Conservation (phyloP, 2,797 vertebrate species). For the Coregonus suidteri region DNA sequence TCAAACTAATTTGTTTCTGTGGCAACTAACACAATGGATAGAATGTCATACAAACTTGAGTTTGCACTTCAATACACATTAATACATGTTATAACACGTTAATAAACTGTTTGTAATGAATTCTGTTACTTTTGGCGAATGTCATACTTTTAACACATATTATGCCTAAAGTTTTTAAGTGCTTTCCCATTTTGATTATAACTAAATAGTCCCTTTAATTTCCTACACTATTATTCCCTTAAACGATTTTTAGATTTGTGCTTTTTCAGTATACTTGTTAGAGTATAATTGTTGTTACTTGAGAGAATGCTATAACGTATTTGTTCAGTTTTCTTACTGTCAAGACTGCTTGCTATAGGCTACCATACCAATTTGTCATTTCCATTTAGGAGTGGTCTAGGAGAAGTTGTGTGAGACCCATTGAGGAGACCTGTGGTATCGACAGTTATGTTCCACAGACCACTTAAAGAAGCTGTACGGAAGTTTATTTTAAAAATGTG, state of each 20-base stretch:
- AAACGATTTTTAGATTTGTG: slow-evolving; percentile 50
- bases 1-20: slow-evolving; percentile 35
- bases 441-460: not conserved
- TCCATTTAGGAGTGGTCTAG: not conserved
- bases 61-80: slow-evolving; percentile 33
- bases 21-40: slow-evolving; percentile 37
- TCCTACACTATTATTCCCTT: slow-evolving; percentile 48
- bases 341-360: not conserved
- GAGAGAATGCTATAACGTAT: not conserved
- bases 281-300: not conserved
- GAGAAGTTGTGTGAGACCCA: not conserved
- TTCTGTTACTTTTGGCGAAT: not conserved
- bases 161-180: slow-evolving; percentile 53
- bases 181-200: slow-evolving; percentile 51
- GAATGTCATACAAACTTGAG: slow-evolving; percentile 23
- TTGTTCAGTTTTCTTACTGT: not conserved
- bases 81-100: slow-evolving; percentile 20
- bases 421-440: not conserved
- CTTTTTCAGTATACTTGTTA: slow-evolving; percentile 46
- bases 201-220: slow-evolving; percentile 22
- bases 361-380: not conserved
- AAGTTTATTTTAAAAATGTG: slow-evolving; percentile 24
- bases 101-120: slow-evolving; percentile 35
- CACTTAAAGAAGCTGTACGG: not conserved
- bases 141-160: not conserved